Conservation (phyloP, 2,888 invertebrate genomes). For the Carpatolechia fugitivella region DNA sequence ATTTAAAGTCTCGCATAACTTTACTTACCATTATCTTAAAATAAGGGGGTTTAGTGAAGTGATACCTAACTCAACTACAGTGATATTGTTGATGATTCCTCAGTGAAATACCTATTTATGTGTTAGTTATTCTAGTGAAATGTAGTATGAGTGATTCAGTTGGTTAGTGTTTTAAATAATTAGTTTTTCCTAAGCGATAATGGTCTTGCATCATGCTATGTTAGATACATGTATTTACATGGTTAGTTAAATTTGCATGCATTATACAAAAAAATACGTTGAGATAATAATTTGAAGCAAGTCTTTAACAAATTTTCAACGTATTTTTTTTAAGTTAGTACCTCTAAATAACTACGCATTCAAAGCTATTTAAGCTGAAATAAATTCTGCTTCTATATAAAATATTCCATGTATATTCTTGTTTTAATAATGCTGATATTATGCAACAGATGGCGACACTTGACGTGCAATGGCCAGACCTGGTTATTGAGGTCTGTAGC, state of each 20-base stretch:
- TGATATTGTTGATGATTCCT: constrained; percentile 25
- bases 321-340: not conserved
- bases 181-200: not conserved
- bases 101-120: not conserved
- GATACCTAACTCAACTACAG: constrained; percentile 15
- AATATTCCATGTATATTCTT: not conserved
- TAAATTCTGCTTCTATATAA: not conserved
- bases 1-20: too few relatives aligned
- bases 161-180: constrained; percentile 3
- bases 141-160: constrained; percentile 4
- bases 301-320: not conserved
- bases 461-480: constrained; percentile 45
- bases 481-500: constrained; percentile 33
- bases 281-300: too few relatives aligned
- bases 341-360: not conserved
- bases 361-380: not conserved
- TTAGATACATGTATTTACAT: constrained; percentile 1
- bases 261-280: not conserved
- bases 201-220: not conserved
- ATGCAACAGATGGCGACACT: constrained; percentile 36
- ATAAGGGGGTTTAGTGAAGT: not conserved
- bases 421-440: not conserved
- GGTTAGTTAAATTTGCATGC: not conserved
- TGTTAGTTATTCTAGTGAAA: constrained; percentile 14
- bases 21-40: constrained; percentile 5